Evolutionary conservation across 2,113 vertebrate genomes (phyloP).

Genomic region (Pao palembangensis): DNA sequence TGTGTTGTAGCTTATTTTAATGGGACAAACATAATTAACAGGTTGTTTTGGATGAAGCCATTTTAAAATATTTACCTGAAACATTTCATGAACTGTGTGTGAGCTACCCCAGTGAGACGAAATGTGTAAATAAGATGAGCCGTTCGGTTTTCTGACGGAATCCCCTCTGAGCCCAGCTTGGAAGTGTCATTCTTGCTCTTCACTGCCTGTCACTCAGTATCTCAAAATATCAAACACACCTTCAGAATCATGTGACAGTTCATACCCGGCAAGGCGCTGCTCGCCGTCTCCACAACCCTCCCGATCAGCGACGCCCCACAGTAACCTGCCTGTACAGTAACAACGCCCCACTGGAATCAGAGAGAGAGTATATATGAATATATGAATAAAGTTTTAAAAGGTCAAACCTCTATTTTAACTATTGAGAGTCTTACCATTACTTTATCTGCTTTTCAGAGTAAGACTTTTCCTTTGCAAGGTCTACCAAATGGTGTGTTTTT

Average conservation of each 20-base stretch:
- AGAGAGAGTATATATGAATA: slow-evolving; percentile 73
- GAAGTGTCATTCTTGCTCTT: slow-evolving; percentile 2
- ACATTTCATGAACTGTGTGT: slow-evolving; percentile 7
- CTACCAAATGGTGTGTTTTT: slow-evolving; percentile 75
- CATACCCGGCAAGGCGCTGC: neutral
- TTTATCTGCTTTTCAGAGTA: slow-evolving; percentile 73
- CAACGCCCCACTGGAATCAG: slow-evolving; percentile 57
- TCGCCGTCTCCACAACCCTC: slow-evolving; percentile 24
- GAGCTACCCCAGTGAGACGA: no score
- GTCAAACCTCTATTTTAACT: slow-evolving; percentile 76
- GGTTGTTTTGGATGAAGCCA: slow-evolving; percentile 46
- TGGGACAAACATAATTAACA: slow-evolving; percentile 26
- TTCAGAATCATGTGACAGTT: no score
- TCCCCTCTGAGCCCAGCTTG: slow-evolving; percentile 34
- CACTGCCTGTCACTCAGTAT: slow-evolving; percentile 6
- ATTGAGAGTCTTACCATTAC: slow-evolving; percentile 65
- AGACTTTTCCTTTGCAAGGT: slow-evolving; percentile 63
- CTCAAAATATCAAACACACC: neutral
- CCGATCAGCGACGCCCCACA: slow-evolving; percentile 19
- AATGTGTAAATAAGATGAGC: no score
- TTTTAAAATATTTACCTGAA: slow-evolving; percentile 31
- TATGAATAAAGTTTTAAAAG: slow-evolving; percentile 75
- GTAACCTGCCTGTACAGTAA: slow-evolving; percentile 65
- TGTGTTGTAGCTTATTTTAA: slow-evolving; percentile 23
- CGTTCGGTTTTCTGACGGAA: slow-evolving; percentile 9